A percentile compares a stretch with the other conserved stretches of the same genome.
Conservation (phyloP, 37 sponge, comb jelly and placozoan species). For the Spongilla lacustris region DNA sequence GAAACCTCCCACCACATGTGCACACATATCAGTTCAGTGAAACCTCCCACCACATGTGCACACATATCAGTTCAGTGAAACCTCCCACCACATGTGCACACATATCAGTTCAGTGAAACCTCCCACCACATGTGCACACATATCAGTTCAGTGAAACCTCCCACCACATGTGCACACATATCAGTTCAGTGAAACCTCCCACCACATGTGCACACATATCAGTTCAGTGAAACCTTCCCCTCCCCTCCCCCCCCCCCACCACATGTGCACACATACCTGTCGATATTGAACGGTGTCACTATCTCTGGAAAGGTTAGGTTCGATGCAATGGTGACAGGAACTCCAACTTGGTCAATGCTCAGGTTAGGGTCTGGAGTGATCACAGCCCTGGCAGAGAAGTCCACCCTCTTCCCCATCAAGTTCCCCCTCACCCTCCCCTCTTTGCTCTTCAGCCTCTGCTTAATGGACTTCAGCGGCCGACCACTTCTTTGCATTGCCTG, state of each 20-base stretch:
- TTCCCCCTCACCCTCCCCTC: slow-evolving; percentile 99
- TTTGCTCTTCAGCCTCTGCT: slow-evolving; percentile 95
- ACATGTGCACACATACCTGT: slow-evolving; percentile 84
- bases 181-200: too few relatives aligned
- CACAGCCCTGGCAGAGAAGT: slow-evolving; percentile 99
- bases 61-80: too few relatives aligned
- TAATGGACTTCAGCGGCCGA: slow-evolving; percentile 95
- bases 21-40: too few relatives aligned
- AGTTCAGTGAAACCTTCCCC: not conserved
- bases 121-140: not conserved
- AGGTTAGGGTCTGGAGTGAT: slow-evolving; percentile 98
- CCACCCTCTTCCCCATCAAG: slow-evolving; percentile 99
- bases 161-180: too few relatives aligned
- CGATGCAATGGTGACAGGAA: slow-evolving; percentile 96
- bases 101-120: not conserved
- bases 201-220: not conserved
- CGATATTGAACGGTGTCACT: slow-evolving; percentile 98
- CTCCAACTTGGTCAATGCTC: slow-evolving; percentile 96
- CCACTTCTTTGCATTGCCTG: slow-evolving; percentile 95
- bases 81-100: not conserved
- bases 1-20: too few relatives aligned
- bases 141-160: too few relatives aligned
- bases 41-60: too few relatives aligned
- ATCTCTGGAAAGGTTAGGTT: slow-evolving; percentile 98
- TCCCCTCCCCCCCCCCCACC: not conserved